These are phyloP conservation scores for Ormyrus rosae DNA, from an alignment of 2,888 invertebrate species.

Conservation along the genomic window DNA sequence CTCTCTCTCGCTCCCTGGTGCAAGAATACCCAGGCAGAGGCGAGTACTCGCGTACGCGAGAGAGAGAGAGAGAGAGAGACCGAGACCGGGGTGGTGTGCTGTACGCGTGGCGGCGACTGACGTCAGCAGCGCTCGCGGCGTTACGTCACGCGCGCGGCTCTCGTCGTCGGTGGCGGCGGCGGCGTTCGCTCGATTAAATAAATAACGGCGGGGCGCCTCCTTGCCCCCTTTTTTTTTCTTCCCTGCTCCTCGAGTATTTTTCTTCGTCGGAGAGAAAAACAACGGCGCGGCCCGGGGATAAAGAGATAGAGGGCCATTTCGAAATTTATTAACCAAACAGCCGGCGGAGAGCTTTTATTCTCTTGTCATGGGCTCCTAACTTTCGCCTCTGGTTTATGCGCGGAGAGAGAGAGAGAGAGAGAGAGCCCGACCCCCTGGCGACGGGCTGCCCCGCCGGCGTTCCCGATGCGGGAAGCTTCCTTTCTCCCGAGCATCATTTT, in stretches of 20 bases:
- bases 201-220: conserved; percentile 42
- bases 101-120: too few relatives aligned
- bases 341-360: background rate
- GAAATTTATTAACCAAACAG: conserved; percentile 51
- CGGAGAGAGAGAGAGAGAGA: too few relatives aligned
- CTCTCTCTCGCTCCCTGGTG: too few relatives aligned
- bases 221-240: conserved; percentile 22
- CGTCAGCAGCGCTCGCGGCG: too few relatives aligned
- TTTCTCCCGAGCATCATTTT: background rate
- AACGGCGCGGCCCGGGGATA: background rate
- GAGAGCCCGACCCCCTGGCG: conserved; percentile 27
- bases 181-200: conserved; percentile 46
- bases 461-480: background rate
- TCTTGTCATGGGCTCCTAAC: background rate
- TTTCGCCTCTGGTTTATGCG: background rate
- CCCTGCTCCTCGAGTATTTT: background rate
- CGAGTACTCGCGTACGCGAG: too few relatives aligned
- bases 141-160: too few relatives aligned
- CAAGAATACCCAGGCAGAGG: too few relatives aligned
- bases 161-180: background rate
- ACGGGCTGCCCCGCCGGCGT: background rate
- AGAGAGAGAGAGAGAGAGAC: too few relatives aligned
- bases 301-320: background rate
- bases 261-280: background rate
- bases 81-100: too few relatives aligned